Evolutionary conservation across 2,797 vertebrate species (phyloP).

Genomic region (Tenualosa thibaudeaui): DNA sequence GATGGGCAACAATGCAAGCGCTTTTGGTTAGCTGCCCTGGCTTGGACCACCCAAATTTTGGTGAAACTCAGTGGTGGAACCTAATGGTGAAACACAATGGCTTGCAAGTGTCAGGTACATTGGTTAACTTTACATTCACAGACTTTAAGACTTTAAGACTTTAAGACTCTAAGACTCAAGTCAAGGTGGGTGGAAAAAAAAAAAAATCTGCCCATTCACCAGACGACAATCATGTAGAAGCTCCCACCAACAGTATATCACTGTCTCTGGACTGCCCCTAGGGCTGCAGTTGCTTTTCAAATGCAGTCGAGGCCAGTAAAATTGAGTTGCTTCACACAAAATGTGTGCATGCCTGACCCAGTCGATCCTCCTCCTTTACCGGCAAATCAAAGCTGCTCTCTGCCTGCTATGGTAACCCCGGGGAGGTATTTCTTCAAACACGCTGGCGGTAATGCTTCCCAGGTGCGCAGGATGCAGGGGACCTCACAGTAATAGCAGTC

Average conservation of each 20-base stretch:
- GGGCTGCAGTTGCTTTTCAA: neutral
- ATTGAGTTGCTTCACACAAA: constrained; percentile 55
- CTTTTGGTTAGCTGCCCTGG: neutral
- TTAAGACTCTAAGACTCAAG: neutral
- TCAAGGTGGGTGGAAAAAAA: neutral
- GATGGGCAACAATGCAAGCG: neutral
- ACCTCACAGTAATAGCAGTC: constrained; percentile 65
- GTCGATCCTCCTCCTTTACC: constrained; percentile 59
- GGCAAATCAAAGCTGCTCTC: constrained; percentile 60
- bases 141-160: neutral
- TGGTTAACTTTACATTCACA: neutral
- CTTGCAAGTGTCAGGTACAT: neutral
- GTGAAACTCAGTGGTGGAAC: neutral
- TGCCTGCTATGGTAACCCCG: constrained; percentile 58
- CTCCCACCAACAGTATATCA: constrained; percentile 12
- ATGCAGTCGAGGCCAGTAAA: constrained; percentile 33
- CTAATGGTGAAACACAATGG: neutral
- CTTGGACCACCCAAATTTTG: constrained; percentile 17
- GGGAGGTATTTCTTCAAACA: constrained; percentile 71
- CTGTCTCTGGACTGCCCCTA: neutral
- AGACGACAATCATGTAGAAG: neutral
- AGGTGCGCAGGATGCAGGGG: constrained; percentile 66
- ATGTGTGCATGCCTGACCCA: constrained; percentile 62
- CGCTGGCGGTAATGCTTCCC: constrained; percentile 70
- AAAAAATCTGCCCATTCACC: neutral